phyloP scores from a whole-genome alignment of 1,140 invertebrate species.

The Euwallacea similis region DNA sequence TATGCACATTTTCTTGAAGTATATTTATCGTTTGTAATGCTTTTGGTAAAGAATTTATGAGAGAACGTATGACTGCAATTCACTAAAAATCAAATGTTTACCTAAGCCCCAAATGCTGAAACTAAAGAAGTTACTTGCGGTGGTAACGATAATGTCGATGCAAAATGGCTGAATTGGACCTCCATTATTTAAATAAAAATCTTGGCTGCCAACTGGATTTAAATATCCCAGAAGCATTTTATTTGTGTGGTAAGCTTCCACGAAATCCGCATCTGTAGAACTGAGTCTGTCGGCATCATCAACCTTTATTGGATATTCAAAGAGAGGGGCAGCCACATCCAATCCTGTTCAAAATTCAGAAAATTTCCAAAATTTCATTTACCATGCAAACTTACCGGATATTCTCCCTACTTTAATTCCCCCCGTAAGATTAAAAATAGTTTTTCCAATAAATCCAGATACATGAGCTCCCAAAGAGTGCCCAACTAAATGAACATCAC shows the following conservation, averaged over 20 bases:
- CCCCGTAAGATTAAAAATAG: conserved; percentile 44
- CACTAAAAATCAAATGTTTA: conserved; percentile 22
- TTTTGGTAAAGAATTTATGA: conserved; percentile 31
- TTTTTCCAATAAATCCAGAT: conserved; percentile 59
- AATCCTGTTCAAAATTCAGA: conserved; percentile 53
- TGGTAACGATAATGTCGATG: conserved; percentile 45
- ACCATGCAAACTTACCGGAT: conserved; percentile 47
- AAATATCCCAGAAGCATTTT: conserved; percentile 75
- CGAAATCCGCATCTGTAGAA: conserved; percentile 75
- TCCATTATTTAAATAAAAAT: conserved; percentile 85
- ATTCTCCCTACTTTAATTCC: conserved; percentile 61
- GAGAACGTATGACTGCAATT: conserved; percentile 39
- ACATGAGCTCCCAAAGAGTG: conserved; percentile 64
- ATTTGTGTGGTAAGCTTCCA: conserved; percentile 90
- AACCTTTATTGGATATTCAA: conserved; percentile 37
- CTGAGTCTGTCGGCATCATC: conserved; percentile 42
- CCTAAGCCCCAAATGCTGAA: neutral
- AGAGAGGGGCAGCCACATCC: conserved; percentile 65
- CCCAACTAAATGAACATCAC: conserved; percentile 59
- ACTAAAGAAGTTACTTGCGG: conserved; percentile 32
- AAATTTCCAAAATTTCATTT: neutral
- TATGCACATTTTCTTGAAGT: conserved; percentile 12
- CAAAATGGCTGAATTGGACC: conserved; percentile 78
- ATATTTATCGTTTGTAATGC: conserved; percentile 19
- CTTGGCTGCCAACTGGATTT: conserved; percentile 74